These are phyloP conservation scores for Drosophila pandora DNA, from an alignment of 1,140 invertebrate species.

Conservation along the genomic window DNA sequence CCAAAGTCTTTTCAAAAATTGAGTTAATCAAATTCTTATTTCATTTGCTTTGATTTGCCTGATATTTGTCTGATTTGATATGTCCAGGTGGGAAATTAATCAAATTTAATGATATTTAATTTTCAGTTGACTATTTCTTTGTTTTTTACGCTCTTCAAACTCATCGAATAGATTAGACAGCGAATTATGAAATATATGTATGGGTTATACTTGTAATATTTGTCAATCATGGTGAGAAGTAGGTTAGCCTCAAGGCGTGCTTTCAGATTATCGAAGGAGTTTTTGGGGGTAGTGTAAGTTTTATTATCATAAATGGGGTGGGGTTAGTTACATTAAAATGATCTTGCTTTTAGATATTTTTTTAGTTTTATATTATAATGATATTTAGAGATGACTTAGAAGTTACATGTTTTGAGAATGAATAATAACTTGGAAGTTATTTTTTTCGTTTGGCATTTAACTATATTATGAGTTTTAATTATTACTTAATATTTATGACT, in stretches of 20 bases:
- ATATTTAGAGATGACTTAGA: too few relatives aligned
- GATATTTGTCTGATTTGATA: constrained; percentile 57
- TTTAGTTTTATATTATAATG: too few relatives aligned
- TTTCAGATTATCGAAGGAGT: background rate
- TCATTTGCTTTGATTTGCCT: constrained; percentile 12
- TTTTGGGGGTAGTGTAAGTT: background rate
- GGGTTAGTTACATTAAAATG: too few relatives aligned
- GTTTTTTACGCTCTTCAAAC: background rate
- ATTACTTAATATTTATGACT: too few relatives aligned
- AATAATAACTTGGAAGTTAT: too few relatives aligned
- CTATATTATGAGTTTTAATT: too few relatives aligned
- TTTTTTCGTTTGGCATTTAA: too few relatives aligned
- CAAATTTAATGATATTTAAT: constrained; percentile 81
- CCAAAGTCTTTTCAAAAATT: constrained; percentile 40
- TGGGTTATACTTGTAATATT: constrained; percentile 42
- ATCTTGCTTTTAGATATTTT: too few relatives aligned
- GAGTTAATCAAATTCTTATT: constrained; percentile 62
- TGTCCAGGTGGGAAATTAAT: constrained; percentile 72
- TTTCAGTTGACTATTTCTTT: constrained; percentile 41
- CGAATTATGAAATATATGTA: constrained; percentile 34
- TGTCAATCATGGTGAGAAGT: constrained; percentile 51
- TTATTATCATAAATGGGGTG: background rate
- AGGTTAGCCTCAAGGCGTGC: constrained; percentile 4
- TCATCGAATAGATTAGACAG: constrained; percentile 19
- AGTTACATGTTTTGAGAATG: too few relatives aligned